Evolutionary conservation across 2,888 invertebrate species (phyloP).

Genomic region (Phyllotreta cruciferae): DNA sequence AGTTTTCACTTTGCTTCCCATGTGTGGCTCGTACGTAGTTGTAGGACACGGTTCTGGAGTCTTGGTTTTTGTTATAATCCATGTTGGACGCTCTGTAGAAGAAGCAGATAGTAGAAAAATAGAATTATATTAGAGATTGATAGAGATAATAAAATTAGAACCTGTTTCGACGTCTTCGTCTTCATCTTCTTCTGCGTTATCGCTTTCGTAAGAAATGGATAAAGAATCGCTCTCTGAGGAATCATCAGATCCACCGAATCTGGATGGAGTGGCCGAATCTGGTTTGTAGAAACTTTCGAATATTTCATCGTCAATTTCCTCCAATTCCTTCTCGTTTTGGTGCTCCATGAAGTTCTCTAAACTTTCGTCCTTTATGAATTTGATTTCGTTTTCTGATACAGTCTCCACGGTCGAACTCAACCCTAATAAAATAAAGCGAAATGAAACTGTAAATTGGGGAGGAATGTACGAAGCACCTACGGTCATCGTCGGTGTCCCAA

Average conservation of each 20-base stretch:
- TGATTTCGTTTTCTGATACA: slow-evolving; percentile 36
- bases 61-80: slow-evolving; percentile 20
- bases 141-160: no score
- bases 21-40: slow-evolving; percentile 14
- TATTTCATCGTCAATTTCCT: no score
- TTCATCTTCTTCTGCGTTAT: neutral
- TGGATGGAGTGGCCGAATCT: no score
- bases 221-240: no score
- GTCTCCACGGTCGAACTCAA: slow-evolving; percentile 41
- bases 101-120: no score
- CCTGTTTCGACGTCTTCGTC: neutral
- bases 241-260: no score
- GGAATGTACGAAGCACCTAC: slow-evolving; percentile 28
- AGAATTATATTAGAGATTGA: no score
- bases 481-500: slow-evolving; percentile 37
- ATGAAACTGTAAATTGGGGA: neutral
- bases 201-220: no score
- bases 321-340: no score
- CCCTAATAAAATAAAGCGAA: slow-evolving; percentile 26
- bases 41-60: slow-evolving; percentile 26
- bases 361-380: neutral
- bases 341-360: no score
- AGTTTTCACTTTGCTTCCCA: slow-evolving; percentile 3
- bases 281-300: neutral
- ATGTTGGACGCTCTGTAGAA: slow-evolving; percentile 11